These are phyloP conservation scores for Mobula hypostoma DNA, from an alignment of 2,113 vertebrate species.

Conservation along the genomic window DNA sequence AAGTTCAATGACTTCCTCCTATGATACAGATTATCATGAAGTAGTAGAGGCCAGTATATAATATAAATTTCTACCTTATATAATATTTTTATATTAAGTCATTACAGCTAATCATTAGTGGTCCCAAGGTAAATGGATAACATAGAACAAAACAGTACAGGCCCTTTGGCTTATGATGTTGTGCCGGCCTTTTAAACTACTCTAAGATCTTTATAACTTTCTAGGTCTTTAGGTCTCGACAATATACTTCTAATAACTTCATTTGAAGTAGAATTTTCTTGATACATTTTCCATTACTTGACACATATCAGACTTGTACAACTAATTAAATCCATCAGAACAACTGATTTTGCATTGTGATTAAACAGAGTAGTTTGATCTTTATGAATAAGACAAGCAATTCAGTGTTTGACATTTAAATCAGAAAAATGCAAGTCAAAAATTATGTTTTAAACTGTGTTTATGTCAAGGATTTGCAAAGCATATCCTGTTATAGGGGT, in stretches of 20 bases:
- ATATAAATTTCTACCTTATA: neutral
- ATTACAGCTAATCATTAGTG: neutral
- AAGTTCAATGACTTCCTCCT: neutral
- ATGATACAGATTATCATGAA: neutral
- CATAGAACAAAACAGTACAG: too few species aligned
- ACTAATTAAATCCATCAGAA: neutral
- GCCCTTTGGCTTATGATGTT: too few species aligned
- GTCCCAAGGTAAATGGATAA: neutral
- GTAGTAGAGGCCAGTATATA: neutral
- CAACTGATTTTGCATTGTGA: neutral
- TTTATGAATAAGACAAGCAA: neutral
- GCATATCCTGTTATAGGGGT: neutral
- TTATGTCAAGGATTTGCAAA: neutral
- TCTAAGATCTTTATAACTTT: neutral
- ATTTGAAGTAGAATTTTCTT: conserved; percentile 16
- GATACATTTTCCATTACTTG: neutral
- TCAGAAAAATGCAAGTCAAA: neutral
- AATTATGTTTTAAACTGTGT: neutral
- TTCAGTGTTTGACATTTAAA: neutral
- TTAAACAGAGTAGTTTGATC: neutral
- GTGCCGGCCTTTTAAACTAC: too few species aligned
- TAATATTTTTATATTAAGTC: neutral
- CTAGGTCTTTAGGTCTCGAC: neutral
- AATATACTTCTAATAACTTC: neutral
- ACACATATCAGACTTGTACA: neutral